Conservation (phyloP, 2,888 invertebrate species). For the Synanthedon formicaeformis region DNA sequence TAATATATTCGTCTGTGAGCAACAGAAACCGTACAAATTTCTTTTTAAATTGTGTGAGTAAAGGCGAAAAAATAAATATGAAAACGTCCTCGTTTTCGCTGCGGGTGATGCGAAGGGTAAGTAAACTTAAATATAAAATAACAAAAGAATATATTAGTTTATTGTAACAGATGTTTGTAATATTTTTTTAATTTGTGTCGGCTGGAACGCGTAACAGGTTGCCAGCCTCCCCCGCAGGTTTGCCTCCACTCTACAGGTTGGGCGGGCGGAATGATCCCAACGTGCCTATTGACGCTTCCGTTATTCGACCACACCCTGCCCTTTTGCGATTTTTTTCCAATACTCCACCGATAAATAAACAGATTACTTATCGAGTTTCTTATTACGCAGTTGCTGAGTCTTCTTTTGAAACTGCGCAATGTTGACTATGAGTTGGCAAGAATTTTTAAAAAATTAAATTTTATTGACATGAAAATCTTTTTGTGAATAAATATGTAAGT, state of each 20-base stretch:
- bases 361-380: background rate
- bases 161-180: conserved; percentile 1
- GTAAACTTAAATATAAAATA: conserved; percentile 17
- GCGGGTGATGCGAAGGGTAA: conserved; percentile 83
- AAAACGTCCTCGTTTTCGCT: conserved; percentile 83
- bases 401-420: too few relatives aligned
- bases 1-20: conserved; percentile 1
- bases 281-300: conserved; percentile 22
- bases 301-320: conserved; percentile 42
- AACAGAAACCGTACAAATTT: conserved; percentile 1
- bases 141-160: background rate
- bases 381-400: background rate
- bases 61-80: conserved; percentile 68
- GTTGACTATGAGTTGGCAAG: too few relatives aligned
- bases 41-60: conserved; percentile 20
- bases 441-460: too few relatives aligned
- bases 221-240: conserved; percentile 13
- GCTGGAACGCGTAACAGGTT: conserved; percentile 32
- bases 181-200: background rate
- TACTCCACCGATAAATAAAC: background rate
- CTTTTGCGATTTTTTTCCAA: conserved; percentile 7
- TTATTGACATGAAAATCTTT: too few relatives aligned
- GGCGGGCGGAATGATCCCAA: conserved; percentile 14
- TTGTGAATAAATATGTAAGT: too few relatives aligned
- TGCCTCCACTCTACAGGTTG: conserved; percentile 44